Evolutionary conservation across 2,113 vertebrate genomes (phyloP), one percentile per base, ranked within the genome.

Genomic region (Campylorhamphus procurvoides): DNA sequence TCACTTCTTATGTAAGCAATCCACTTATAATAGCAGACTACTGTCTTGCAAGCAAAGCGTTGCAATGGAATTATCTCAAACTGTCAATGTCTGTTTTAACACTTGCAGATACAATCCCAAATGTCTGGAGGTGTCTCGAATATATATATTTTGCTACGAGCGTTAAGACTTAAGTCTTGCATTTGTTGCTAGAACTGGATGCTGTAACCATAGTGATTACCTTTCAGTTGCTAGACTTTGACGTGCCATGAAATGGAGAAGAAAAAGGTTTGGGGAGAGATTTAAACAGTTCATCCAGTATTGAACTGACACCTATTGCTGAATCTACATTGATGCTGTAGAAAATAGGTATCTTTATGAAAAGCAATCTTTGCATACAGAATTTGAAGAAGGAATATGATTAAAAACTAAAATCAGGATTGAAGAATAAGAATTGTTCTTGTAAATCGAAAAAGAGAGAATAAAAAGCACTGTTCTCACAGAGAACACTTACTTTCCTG

Each of bases 131-230:
- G 60, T 87, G 86, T 92, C 72, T 90, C 76, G 88, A 66, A 92
- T 71, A 47, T 24, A 40, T 73, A 37, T 88, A 73, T 79, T 85
- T 94, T 33, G 13, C 72, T 90, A 50, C 31, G 85, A 86, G 82
- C 3, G 0, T 55, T 69, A 59, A 91, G 67, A 79, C 72, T 96
- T 91, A 87, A 89, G 80, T 88, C 63, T 82, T 77, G 72, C 50
- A 73, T 44, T 93, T 47, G 12, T 58, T 92, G 59, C 84, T 92
- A 74, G 86, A 90, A 77, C 55, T n/a, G 15, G 55, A 55, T 94
- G 28, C 75, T 77, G 91, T 96, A 93, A 94, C 94, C 87, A 95
- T 93, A 95, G 94, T 37, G 67, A 96, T 96, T 93, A 89, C 72
- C 55, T 75, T 91, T 81, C 49, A 82, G 74, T 60, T 83, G 84